Conservation (phyloP, 2,888 invertebrate genomes). For the Drosophila acutilabella region DNA sequence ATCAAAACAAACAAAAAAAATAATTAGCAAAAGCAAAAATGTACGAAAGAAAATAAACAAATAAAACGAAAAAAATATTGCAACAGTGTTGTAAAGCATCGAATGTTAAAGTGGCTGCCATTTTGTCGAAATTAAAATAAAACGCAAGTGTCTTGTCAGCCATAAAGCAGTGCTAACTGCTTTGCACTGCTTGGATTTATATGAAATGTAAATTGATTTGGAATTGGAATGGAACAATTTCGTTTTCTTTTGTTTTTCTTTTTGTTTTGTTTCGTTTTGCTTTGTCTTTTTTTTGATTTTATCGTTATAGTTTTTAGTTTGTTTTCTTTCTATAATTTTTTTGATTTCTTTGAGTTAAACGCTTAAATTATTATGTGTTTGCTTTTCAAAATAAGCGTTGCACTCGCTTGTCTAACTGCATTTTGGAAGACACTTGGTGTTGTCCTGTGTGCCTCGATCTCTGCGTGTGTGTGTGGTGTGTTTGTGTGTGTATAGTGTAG, state of each 20-base stretch:
- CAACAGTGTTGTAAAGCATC: slow-evolving; percentile 68
- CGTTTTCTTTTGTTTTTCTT: slow-evolving; percentile 41
- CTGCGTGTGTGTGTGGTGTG: slow-evolving; percentile 23
- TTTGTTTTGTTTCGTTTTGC: slow-evolving; percentile 22
- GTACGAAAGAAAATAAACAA: slow-evolving; percentile 28
- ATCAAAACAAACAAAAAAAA: slow-evolving; percentile 58
- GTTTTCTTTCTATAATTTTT: slow-evolving; percentile 47
- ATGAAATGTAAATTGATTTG: slow-evolving; percentile 33
- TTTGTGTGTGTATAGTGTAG: slow-evolving; percentile 19
- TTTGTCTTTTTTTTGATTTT: slow-evolving; percentile 33
- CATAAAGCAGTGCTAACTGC: slow-evolving; percentile 32
- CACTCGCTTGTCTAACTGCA: slow-evolving; percentile 42
- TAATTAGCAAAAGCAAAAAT: slow-evolving; percentile 42
- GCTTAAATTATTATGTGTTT: slow-evolving; percentile 62
- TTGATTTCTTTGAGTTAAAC: slow-evolving; percentile 57
- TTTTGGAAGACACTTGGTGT: slow-evolving; percentile 70
- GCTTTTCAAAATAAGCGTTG: slow-evolving; percentile 51
- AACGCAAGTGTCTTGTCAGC: slow-evolving; percentile 10
- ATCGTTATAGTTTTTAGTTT: slow-evolving; percentile 31
- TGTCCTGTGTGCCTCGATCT: slow-evolving; percentile 45
- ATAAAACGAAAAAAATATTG: slow-evolving; percentile 52
- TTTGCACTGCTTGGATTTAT: slow-evolving; percentile 41
- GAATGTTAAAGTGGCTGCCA: slow-evolving; percentile 42
- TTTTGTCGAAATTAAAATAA: slow-evolving; percentile 10
- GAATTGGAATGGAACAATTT: slow-evolving; percentile 59